Base-by-base conservation (phyloP, 2,113 vertebrate genomes). In the human region DNA sequence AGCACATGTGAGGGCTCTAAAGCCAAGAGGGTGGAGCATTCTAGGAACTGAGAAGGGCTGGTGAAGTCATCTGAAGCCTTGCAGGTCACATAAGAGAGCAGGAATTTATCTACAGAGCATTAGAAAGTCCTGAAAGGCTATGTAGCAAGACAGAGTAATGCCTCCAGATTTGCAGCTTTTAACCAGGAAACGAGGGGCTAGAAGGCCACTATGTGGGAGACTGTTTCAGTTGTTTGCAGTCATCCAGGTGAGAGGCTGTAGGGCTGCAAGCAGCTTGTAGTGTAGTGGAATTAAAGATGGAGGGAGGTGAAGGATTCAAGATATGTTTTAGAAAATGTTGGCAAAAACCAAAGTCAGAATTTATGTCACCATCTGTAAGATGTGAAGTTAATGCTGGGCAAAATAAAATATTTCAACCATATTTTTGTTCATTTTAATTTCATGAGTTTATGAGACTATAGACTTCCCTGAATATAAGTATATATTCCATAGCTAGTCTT, bases 191-290 rank as follows among this genome's bases (percentile, higher is more conserved):
- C 12, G 10, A 30, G 38, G 45, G 52, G 17, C 20, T 11, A 25
- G 7, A 81, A 75, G 45, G 35, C 3, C 13, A 16, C 25, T 14
- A 48, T 0, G 23, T 9, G 23, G 25, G 25, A 80, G 18, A 70
- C 16, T 20, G 1, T 12, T 6, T 27, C 0, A 4, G 1, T 30
- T 18, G 2, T 66, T 12, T 5, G n/a, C 0, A 7, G 1, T 25
- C 18, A 2, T 59, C 14, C 18, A 43, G 32, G 30, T 52, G 73
- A 82, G 3, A 79, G 25, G 30, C 0, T 0, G 18, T 10, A 32
- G 10, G 50, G n/a, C 11, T 32, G 35, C 25, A 40, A 38, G n/a
- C 3, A 38, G 52, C 45, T 2, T 61, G 73, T 18, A 10, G 23
- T 4, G 8, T 10, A 6, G 10, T 22, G 48, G 20, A 52, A 55